Evolutionary conservation across 2,888 invertebrate species (phyloP).

Genomic region (Macropis europaea): DNA sequence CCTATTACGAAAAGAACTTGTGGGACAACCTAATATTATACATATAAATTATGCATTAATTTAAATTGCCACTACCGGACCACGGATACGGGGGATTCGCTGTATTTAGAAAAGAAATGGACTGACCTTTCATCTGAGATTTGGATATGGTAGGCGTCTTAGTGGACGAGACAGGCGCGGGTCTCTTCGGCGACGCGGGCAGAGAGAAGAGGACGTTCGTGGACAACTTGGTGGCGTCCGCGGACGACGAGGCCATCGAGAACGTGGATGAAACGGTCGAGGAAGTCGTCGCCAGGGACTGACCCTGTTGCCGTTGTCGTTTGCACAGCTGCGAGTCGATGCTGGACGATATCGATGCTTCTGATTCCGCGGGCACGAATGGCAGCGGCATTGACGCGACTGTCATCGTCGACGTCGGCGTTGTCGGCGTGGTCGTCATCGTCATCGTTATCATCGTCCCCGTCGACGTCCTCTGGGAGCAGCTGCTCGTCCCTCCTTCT

Average conservation of each 20-base stretch:
- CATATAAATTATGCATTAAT: too few relatives aligned
- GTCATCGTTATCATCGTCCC: slow-evolving; percentile 57
- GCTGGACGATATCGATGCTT: slow-evolving; percentile 42
- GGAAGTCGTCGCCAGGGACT: slow-evolving; percentile 18
- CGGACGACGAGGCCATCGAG: slow-evolving; percentile 55
- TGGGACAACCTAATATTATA: too few relatives aligned
- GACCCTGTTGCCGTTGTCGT: slow-evolving; percentile 36
- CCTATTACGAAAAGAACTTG: too few relatives aligned
- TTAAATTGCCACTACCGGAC: too few relatives aligned
- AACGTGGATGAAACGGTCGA: slow-evolving; percentile 51
- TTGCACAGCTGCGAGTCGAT: slow-evolving; percentile 31
- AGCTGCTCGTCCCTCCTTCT: slow-evolving; percentile 57
- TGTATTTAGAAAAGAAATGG: background rate
- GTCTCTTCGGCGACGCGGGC: slow-evolving; percentile 70
- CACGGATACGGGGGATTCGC: too few relatives aligned
- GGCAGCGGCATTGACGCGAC: slow-evolving; percentile 50
- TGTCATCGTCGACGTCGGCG: slow-evolving; percentile 38
- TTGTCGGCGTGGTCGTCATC: slow-evolving; percentile 41
- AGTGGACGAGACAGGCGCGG: slow-evolving; percentile 52
- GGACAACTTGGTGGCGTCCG: slow-evolving; percentile 54
- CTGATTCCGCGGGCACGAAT: slow-evolving; percentile 36
- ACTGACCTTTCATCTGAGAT: slow-evolving; percentile 90
- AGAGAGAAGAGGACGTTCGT: slow-evolving; percentile 68
- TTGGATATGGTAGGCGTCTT: slow-evolving; percentile 82
- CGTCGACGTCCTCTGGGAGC: slow-evolving; percentile 64